Evolutionary conservation across 2,888 invertebrate genomes (phyloP).

Genomic region (Geophilus truncorum): DNA sequence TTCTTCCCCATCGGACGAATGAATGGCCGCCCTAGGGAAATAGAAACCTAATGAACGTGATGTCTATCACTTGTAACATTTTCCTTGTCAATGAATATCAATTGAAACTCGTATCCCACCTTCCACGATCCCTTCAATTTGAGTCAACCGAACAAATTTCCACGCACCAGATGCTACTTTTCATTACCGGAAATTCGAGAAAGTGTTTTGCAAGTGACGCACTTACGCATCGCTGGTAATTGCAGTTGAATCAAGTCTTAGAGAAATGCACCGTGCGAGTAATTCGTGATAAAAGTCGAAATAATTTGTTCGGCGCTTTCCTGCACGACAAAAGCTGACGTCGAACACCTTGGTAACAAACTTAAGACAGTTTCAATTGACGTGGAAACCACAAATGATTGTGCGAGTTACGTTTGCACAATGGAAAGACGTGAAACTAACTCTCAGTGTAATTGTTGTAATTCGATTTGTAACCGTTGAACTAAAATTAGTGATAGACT

Average conservation of each 20-base stretch:
- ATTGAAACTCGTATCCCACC: neutral
- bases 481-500: no score
- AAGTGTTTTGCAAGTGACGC: neutral
- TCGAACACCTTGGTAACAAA: no score
- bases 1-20: slow-evolving; percentile 89
- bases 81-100: neutral
- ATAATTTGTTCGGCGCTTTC: no score
- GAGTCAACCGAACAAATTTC: neutral
- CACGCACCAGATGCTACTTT: neutral
- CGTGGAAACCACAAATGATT: no score
- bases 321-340: no score
- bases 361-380: no score
- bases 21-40: slow-evolving; percentile 65
- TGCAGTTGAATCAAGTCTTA: neutral
- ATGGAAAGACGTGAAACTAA: no score
- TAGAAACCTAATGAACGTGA: neutral
- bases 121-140: neutral
- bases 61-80: neutral
- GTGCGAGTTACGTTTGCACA: no score
- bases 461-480: no score
- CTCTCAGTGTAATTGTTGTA: no score
- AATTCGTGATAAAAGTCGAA: neutral
- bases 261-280: no score
- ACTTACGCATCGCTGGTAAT: neutral
- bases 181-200: neutral